Evolutionary conservation across 2,113 vertebrate genomes (phyloP), one percentile per base, ranked within the genome.

Genomic region (Neodon shergylaensis): DNA sequence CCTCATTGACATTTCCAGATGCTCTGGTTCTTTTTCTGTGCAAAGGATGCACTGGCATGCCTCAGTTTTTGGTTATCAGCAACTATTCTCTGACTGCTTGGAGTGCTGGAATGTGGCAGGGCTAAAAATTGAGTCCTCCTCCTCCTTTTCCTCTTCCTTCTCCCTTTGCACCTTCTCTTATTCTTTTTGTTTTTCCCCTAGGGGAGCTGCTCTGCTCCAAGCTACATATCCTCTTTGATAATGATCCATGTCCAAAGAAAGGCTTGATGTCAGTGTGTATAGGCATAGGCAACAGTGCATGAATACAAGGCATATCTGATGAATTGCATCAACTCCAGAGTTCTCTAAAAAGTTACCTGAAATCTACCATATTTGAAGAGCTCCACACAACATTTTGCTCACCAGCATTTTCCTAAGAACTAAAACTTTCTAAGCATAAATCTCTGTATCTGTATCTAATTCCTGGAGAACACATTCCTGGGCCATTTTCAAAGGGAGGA

Each of bases 21-120:
- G 28, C 9, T 31, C 16, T 12, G 31, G 31, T 24, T 24, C 33
- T 49, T 61, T 47, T 19, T n/a, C 65, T 66, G 14, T 81, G 28
- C 14, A 36, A 17, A 28, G 21, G 24, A 31, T 65, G 4, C 9
- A 65, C 1, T 31, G 42, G 3, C 6, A 17, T 4, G 10, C 2
- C n/a, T 87, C 11, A 83, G 74, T 26, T 70, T 86, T 72, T 36
- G 5, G 5, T 47, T 13, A 65, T 77, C 8, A 54, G 47, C 12
- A 83, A 63, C 26, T 26, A 31, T 54, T 42, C 42, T 24, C 61
- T 16, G 52, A 1, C 16, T 70, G 31, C 58, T 54, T 36, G 31
- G 16, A 65, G 5, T 44, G 21, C 39, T 74, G 36, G 42, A 13
- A 91, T 17, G 16, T 84, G 87, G 16, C 14, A 54, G 5, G 47